Conservation (phyloP, 1,140 invertebrate species). For the Drosophila nebulosa region DNA sequence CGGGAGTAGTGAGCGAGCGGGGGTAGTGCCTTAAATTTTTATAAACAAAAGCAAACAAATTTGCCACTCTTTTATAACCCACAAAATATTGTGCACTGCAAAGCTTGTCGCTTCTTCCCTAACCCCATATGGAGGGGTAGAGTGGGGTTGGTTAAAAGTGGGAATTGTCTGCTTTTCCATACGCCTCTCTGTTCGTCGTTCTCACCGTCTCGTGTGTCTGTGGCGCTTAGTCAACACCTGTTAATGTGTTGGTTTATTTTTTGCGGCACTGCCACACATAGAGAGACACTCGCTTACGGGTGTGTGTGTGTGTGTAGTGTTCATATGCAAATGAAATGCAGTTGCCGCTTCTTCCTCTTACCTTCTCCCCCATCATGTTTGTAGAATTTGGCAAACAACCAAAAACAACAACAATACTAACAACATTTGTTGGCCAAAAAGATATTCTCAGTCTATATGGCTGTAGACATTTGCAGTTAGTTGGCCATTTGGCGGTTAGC, state of each 20-base stretch:
- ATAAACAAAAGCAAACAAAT: constrained; percentile 73
- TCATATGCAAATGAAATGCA: constrained; percentile 71
- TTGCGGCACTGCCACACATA: constrained; percentile 14
- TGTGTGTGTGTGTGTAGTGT: constrained; percentile 9
- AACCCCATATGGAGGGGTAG: not conserved
- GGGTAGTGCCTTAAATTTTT: constrained; percentile 65
- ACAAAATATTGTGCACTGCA: constrained; percentile 16
- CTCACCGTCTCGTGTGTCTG: not conserved
- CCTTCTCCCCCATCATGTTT: constrained; percentile 13
- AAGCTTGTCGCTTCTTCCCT: too few species aligned
- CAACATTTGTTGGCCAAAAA: constrained; percentile 8
- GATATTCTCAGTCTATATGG: constrained; percentile 45
- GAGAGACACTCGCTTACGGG: not conserved
- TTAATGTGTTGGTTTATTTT: constrained; percentile 60
- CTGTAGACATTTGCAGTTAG: constrained; percentile 9
- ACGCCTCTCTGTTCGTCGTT: not conserved
- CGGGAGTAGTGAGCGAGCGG: not conserved
- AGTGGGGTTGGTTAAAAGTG: not conserved
- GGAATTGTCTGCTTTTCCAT: constrained; percentile 16
- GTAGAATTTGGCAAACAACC: constrained; percentile 58
- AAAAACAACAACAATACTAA: constrained; percentile 36
- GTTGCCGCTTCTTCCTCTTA: constrained; percentile 29
- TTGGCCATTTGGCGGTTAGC: constrained; percentile 17
- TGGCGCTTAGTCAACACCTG: constrained; percentile 74
- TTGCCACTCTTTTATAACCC: constrained; percentile 36